phyloP scores from a whole-genome alignment of 2,113 vertebrate genomes.

The Cheilinus undulatus region DNA sequence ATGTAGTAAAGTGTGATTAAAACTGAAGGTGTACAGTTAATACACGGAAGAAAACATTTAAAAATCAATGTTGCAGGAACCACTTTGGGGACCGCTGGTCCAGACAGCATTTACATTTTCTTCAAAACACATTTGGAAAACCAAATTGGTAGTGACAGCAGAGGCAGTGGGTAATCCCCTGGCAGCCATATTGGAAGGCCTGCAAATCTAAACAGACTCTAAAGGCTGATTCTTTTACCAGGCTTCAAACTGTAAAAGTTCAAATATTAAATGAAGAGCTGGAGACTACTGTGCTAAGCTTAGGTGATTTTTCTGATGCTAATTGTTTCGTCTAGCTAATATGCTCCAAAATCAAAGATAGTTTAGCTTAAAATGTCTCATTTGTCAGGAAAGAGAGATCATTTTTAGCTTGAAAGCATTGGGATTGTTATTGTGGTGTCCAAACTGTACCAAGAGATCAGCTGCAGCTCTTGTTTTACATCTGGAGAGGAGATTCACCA shows the following conservation, averaged over 20 bases:
- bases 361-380: too few relatives aligned
- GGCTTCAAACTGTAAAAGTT: too few relatives aligned
- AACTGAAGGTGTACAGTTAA: neutral
- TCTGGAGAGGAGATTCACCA: neutral
- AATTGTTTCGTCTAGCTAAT: too few relatives aligned
- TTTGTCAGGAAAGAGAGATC: too few relatives aligned
- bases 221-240: neutral
- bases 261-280: too few relatives aligned
- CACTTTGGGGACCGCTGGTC: constrained; percentile 33
- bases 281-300: too few relatives aligned
- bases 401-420: too few relatives aligned
- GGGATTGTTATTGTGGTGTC: neutral
- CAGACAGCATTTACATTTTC: constrained; percentile 35
- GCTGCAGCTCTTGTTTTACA: too few relatives aligned
- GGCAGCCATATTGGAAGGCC: neutral
- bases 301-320: too few relatives aligned
- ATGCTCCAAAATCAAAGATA: too few relatives aligned
- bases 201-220: neutral
- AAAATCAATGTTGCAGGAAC: constrained; percentile 20
- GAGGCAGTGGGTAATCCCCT: neutral
- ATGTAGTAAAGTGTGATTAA: constrained; percentile 1
- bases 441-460: neutral
- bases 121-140: constrained; percentile 33
- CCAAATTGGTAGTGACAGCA: constrained; percentile 38
- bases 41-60: neutral